Conservation (phyloP, 2,797 vertebrate species). For the Scyliorhinus canicula region DNA sequence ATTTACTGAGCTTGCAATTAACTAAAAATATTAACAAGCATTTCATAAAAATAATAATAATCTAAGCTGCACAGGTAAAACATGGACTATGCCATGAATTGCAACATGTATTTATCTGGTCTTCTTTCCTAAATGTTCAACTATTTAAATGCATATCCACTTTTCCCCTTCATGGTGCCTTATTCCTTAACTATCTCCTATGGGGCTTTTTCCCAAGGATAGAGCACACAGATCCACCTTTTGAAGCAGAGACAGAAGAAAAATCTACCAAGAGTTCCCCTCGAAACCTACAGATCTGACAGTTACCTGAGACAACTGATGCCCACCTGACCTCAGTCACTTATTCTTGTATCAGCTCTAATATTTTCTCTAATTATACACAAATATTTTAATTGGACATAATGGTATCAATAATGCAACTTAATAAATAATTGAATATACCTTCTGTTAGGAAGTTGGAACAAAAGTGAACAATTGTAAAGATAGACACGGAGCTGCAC, state of each 20-base stretch:
- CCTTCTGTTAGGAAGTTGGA: neutral
- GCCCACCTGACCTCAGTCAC: too few relatives aligned
- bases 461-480: too few relatives aligned
- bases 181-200: neutral
- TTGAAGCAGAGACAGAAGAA: neutral
- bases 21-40: neutral
- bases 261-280: neutral
- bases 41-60: neutral
- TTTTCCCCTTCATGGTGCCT: neutral
- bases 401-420: neutral
- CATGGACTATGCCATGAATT: neutral
- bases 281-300: neutral
- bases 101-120: neutral
- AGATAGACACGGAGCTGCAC: too few relatives aligned
- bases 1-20: neutral
- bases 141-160: neutral
- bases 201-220: neutral
- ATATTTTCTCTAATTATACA: neutral
- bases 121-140: neutral
- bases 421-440: neutral
- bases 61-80: neutral
- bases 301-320: neutral
- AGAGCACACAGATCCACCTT: neutral
- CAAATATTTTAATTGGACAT: neutral
- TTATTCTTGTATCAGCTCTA: neutral